These are phyloP conservation scores for Subanguina moxae DNA, from an alignment of 1,140 invertebrate species.

Conservation along the genomic window DNA sequence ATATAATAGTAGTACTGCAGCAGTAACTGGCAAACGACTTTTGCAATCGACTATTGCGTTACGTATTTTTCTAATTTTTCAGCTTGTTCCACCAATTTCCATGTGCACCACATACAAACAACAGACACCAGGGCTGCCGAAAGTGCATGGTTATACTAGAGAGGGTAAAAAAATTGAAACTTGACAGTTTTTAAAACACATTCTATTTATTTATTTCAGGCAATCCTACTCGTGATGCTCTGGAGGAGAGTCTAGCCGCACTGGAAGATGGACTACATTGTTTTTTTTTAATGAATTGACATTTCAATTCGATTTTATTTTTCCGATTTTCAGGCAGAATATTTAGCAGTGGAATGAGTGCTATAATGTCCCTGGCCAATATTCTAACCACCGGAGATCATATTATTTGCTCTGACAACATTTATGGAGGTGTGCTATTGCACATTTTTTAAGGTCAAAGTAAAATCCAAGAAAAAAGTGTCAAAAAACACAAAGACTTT, in stretches of 20 bases:
- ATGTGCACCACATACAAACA: constrained; percentile 90
- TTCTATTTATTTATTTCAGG: constrained; percentile 62
- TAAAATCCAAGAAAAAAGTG: no score
- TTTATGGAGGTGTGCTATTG: constrained; percentile 73
- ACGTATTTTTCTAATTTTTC: constrained; percentile 14
- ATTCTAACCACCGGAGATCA: constrained; percentile 81
- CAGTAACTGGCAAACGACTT: no score
- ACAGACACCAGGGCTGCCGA: constrained; percentile 72
- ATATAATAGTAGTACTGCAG: no score
- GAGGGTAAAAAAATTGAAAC: constrained; percentile 61
- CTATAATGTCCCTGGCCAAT: constrained; percentile 72
- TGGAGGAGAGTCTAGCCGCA: constrained; percentile 83
- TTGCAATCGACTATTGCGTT: no score
- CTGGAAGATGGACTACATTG: constrained; percentile 83
- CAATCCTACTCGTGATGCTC: constrained; percentile 80
- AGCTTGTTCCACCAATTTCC: constrained; percentile 82
- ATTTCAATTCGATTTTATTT: no score
- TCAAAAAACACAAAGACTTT: no score
- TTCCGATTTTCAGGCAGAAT: constrained; percentile 45
- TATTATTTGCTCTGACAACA: constrained; percentile 82
- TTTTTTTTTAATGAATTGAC: constrained; percentile 36
- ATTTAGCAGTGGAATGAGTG: constrained; percentile 75
- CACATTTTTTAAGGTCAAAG: no score
- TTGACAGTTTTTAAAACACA: not conserved
- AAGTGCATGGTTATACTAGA: constrained; percentile 65